Percentiles rank a stretch among this genome's conserved stretches.
Evolutionary conservation across 2,797 vertebrate species (phyloP).

Genomic region (Enteromius treurensis): DNA sequence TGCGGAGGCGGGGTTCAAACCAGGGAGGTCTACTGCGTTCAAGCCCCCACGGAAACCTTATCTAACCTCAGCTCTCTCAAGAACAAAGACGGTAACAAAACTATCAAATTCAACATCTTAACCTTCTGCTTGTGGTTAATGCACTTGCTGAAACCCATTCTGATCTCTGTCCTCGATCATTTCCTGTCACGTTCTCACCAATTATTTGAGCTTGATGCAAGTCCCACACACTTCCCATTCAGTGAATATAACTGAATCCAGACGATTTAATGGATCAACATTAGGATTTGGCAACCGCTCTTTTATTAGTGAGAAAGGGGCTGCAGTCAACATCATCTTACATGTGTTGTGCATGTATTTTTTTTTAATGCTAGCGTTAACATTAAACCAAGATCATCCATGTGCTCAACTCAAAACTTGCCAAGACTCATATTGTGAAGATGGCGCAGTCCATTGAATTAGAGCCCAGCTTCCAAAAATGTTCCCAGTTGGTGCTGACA

Average conservation of each 20-base stretch:
- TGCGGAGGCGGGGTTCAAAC: conserved; percentile 93
- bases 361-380: neutral
- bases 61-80: conserved; percentile 77
- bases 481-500: conserved; percentile 5
- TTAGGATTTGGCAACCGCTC: neutral
- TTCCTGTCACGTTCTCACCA: neutral
- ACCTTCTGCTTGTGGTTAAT: neutral
- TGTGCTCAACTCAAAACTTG: neutral
- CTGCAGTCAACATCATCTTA: neutral
- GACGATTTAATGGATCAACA: neutral
- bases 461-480: neutral
- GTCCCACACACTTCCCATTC: neutral
- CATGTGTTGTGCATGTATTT: neutral
- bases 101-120: neutral
- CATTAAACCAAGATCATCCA: neutral
- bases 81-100: conserved; percentile 86
- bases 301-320: neutral
- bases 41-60: conserved; percentile 76
- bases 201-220: neutral
- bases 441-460: neutral
- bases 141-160: neutral
- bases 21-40: conserved; percentile 89
- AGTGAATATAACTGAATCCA: neutral
- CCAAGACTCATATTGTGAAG: conserved; percentile 1
- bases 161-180: neutral